phyloP scores from a whole-genome alignment of 2,113 vertebrate genomes.

The Apus apus region DNA sequence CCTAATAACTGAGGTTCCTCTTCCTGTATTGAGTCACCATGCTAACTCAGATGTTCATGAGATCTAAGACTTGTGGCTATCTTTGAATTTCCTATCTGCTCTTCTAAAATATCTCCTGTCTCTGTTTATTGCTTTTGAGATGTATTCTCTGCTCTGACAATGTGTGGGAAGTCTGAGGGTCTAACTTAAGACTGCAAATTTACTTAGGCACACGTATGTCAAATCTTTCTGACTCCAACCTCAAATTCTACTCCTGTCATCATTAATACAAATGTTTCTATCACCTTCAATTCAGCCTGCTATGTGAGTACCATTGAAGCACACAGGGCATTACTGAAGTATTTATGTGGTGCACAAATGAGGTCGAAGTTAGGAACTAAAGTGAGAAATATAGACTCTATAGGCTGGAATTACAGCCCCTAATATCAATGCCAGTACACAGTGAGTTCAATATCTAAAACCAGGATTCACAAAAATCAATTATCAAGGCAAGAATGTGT shows the following conservation, averaged over 20 bases:
- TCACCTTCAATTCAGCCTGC: not conserved
- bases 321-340: not conserved
- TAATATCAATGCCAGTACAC: not conserved
- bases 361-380: not conserved
- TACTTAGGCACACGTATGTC: not conserved
- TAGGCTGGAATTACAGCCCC: not conserved
- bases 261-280: not conserved
- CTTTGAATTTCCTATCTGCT: conserved; percentile 1
- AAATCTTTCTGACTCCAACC: not conserved
- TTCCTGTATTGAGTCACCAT: not conserved
- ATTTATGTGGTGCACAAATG: not conserved
- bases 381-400: not conserved
- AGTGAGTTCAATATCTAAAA: not conserved
- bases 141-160: not conserved
- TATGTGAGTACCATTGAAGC: not conserved
- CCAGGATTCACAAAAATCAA: not conserved
- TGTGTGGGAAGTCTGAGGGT: not conserved
- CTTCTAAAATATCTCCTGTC: not conserved
- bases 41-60: not conserved
- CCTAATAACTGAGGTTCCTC: not conserved
- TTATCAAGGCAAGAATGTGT: not conserved
- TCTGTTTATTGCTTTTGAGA: conserved; percentile 8
- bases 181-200: not conserved
- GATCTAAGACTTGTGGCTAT: not conserved
- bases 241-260: not conserved